A percentile compares a stretch with the other conserved stretches of the same genome.
These are phyloP conservation scores for Synanthedon tipuliformis DNA, from an alignment of 2,888 invertebrate genomes.

Conservation along the genomic window DNA sequence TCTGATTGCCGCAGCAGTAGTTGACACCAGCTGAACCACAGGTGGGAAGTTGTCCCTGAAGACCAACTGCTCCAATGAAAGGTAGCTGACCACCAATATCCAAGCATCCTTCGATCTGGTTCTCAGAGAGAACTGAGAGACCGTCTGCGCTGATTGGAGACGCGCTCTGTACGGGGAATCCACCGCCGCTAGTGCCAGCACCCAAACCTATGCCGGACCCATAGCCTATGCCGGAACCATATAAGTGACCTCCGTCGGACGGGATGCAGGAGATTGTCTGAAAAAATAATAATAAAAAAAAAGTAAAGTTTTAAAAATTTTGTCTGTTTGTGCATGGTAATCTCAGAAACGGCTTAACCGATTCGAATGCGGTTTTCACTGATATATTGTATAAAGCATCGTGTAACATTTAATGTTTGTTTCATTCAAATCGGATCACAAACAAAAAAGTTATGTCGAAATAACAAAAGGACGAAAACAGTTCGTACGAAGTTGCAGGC, in stretches of 20 bases:
- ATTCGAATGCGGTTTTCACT: no score
- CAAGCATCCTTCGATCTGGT: slow-evolving; percentile 23
- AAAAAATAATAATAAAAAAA: no score
- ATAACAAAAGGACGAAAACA: no score
- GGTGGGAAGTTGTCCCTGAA: slow-evolving; percentile 23
- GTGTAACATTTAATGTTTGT: no score
- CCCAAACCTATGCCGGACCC: neutral
- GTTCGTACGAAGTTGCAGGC: no score
- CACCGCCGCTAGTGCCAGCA: neutral
- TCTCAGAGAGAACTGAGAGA: slow-evolving; percentile 23
- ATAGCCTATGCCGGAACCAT: neutral
- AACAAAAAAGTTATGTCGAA: no score
- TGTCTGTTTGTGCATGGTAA: no score
- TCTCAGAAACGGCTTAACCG: no score
- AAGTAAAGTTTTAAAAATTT: no score
- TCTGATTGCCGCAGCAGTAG: slow-evolving; percentile 17
- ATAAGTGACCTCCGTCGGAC: neutral
- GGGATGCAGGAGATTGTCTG: neutral
- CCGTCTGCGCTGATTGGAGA: slow-evolving; percentile 28
- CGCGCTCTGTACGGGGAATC: slow-evolving; percentile 10
- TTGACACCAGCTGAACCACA: slow-evolving; percentile 21
- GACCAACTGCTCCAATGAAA: slow-evolving; percentile 27
- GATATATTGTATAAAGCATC: no score
- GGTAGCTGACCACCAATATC: slow-evolving; percentile 27
- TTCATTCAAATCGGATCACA: no score